Conservation (phyloP, 2,113 vertebrate genomes). For the Piprites chloris region DNA sequence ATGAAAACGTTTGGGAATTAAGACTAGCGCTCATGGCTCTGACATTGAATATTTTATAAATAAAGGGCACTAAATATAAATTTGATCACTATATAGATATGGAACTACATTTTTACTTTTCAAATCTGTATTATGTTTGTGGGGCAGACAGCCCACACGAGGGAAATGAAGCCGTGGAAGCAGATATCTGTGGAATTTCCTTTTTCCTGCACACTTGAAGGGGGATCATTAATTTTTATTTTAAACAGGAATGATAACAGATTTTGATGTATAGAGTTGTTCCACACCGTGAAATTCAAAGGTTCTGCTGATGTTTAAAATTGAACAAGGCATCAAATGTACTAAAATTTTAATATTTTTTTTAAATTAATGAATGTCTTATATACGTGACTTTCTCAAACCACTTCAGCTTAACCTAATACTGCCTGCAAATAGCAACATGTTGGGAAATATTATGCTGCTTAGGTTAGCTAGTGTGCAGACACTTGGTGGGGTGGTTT, state of each 20-base stretch:
- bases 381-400: neutral
- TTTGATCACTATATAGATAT: neutral
- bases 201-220: neutral
- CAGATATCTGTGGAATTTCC: neutral
- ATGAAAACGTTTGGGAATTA: neutral
- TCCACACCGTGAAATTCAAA: neutral
- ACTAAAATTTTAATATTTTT: neutral
- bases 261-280: neutral
- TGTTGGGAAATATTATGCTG: neutral
- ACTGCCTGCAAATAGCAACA: neutral
- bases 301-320: neutral
- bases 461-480: neutral
- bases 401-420: neutral
- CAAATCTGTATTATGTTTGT: neutral
- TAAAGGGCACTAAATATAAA: neutral
- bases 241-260: neutral
- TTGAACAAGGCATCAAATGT: neutral
- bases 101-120: neutral
- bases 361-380: neutral
- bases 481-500: neutral
- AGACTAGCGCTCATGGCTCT: neutral
- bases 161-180: neutral
- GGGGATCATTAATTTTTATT: neutral
- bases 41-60: neutral
- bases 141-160: too few relatives aligned